phyloP scores from a whole-genome alignment of 2,797 vertebrate species.

The Gymnoscopelus microlampas region DNA sequence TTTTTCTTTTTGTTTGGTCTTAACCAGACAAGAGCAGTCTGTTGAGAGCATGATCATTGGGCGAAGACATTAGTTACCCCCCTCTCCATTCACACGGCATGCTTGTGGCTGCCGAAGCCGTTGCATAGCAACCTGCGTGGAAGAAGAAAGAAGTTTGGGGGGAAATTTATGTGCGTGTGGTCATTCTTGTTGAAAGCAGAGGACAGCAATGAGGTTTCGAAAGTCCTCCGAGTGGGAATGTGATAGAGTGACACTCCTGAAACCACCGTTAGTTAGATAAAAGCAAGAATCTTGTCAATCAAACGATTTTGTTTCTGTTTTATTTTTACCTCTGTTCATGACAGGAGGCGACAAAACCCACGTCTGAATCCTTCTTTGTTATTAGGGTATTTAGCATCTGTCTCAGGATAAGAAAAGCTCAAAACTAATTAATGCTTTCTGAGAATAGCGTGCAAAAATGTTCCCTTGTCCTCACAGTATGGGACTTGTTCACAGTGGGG shows the following conservation, averaged over 20 bases:
- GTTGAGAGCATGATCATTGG: constrained; percentile 72
- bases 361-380: constrained; percentile 14
- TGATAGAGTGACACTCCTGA: constrained; percentile 15
- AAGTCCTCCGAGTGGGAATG: constrained; percentile 30
- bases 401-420: constrained; percentile 60
- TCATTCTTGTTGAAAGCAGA: constrained; percentile 50
- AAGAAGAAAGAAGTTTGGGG: constrained; percentile 52
- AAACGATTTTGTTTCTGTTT: constrained; percentile 7
- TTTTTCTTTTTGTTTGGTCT: constrained; percentile 16
- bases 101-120: constrained; percentile 60
- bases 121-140: constrained; percentile 76
- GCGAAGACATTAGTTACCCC: constrained; percentile 72
- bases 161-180: constrained; percentile 68
- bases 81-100: constrained; percentile 68
- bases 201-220: constrained; percentile 33
- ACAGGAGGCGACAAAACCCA: no score
- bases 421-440: constrained; percentile 71
- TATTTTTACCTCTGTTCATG: constrained; percentile 21
- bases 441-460: constrained; percentile 62
- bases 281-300: no score
- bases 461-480: constrained; percentile 71
- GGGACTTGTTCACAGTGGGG: constrained; percentile 77
- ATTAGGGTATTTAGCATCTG: constrained; percentile 60
- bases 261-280: constrained; percentile 17
- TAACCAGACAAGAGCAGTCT: constrained; percentile 71